These are phyloP conservation scores for Ochropleura plecta DNA, from an alignment of 2,888 invertebrate species.

Conservation along the genomic window DNA sequence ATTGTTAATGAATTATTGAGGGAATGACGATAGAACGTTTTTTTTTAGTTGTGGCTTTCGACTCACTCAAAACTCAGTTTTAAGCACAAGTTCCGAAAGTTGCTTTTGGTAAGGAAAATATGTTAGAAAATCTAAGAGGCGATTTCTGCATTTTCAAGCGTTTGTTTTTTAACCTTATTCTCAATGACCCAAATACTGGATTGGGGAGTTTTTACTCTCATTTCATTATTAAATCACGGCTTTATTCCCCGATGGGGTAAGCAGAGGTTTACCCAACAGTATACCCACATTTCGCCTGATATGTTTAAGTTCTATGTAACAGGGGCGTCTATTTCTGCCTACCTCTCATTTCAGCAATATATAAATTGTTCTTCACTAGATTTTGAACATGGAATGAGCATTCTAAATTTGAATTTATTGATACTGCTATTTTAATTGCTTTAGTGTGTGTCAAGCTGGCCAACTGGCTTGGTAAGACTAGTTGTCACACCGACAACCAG, in stretches of 20 bases:
- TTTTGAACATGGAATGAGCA: neutral
- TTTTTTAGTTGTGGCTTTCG: neutral
- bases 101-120: neutral
- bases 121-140: neutral
- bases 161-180: neutral
- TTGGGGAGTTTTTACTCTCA: no score
- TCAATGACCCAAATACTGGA: no score
- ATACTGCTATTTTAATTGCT: neutral
- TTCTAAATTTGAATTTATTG: neutral
- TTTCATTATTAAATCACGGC: no score
- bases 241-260: no score
- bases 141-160: neutral
- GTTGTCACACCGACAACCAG: no score
- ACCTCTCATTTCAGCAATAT: no score
- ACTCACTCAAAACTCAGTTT: neutral
- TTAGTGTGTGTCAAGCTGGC: neutral
- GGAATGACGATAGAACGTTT: neutral
- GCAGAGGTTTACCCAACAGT: no score
- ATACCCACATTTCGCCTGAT: no score
- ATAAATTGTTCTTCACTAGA: neutral
- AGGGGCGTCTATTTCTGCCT: no score
- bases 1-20: slow-evolving; percentile 42
- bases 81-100: neutral
- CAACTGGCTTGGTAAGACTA: no score
- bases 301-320: no score